phyloP scores from a whole-genome alignment of 53 echinoderm and acorn worm species.

The Holothuria scabra region DNA sequence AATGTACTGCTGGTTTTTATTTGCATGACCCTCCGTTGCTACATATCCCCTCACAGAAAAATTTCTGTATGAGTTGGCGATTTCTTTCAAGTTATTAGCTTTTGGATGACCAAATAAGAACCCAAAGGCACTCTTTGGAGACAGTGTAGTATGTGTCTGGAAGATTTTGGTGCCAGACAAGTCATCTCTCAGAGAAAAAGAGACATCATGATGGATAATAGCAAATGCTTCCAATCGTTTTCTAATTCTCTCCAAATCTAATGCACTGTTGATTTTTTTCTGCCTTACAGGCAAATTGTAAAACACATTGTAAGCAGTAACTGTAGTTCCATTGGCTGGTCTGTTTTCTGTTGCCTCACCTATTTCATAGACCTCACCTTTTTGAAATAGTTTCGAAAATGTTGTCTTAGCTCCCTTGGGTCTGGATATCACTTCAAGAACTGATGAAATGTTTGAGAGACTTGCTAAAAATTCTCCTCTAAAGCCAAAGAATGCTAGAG shows the following conservation, averaged over 20 bases:
- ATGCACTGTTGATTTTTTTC: conserved; percentile 59
- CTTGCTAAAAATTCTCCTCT: conserved; percentile 95
- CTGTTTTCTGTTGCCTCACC: conserved; percentile 49
- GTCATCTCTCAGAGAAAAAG: conserved; percentile 91
- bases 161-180: conserved; percentile 70
- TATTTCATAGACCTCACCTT: conserved; percentile 65
- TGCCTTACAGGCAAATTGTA: conserved; percentile 87
- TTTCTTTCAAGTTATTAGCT: conserved; percentile 64
- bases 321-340: conserved; percentile 85
- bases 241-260: conserved; percentile 74
- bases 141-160: conserved; percentile 77
- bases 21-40: conserved; percentile 75
- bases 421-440: conserved; percentile 85
- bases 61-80: conserved; percentile 33
- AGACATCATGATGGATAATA: conserved; percentile 77
- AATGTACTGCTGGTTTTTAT: conserved; percentile 85
- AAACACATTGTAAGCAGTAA: conserved; percentile 86
- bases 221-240: conserved; percentile 81
- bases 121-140: conserved; percentile 70
- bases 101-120: conserved; percentile 76
- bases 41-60: conserved; percentile 75
- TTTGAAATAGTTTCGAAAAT: conserved; percentile 70
- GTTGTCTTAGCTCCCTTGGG: conserved; percentile 65
- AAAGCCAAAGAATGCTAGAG: conserved; percentile 78
- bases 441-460: conserved; percentile 77